These are phyloP conservation scores for Leptosomus discolor DNA, from an alignment of 2,113 vertebrate genomes.

Conservation along the genomic window DNA sequence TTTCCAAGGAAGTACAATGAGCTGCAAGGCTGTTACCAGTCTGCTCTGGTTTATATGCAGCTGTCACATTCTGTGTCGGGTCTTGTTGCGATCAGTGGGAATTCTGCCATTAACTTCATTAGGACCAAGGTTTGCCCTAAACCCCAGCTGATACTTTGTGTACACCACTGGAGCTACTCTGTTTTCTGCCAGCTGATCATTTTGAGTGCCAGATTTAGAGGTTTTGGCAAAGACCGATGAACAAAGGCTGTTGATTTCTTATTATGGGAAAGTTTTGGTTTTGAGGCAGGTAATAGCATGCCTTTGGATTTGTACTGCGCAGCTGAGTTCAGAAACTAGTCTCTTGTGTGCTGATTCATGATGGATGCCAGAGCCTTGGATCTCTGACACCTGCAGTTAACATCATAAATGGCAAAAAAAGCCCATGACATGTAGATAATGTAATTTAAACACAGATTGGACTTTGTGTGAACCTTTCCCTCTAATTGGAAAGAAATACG, in stretches of 20 bases:
- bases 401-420: background rate
- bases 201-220: background rate
- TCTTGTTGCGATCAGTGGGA: background rate
- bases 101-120: slow-evolving; percentile 18
- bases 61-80: background rate
- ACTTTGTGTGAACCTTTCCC: background rate
- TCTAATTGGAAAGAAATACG: background rate
- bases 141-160: background rate
- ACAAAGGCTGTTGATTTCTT: background rate
- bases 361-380: background rate
- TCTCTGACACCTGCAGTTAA: background rate
- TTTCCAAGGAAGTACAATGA: background rate
- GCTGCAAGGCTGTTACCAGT: background rate
- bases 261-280: background rate
- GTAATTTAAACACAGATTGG: background rate
- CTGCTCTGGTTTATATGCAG: background rate
- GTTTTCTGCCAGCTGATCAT: background rate
- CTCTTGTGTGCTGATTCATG: background rate
- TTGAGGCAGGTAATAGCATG: background rate
- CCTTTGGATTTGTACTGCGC: background rate
- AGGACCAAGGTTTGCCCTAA: background rate
- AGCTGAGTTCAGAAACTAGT: background rate
- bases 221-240: background rate
- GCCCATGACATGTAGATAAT: background rate
- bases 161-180: background rate